A percentile compares a stretch with the other conserved stretches of the same genome.
phyloP scores from a whole-genome alignment of 2,888 invertebrate genomes.

The Volucella bombylans region DNA sequence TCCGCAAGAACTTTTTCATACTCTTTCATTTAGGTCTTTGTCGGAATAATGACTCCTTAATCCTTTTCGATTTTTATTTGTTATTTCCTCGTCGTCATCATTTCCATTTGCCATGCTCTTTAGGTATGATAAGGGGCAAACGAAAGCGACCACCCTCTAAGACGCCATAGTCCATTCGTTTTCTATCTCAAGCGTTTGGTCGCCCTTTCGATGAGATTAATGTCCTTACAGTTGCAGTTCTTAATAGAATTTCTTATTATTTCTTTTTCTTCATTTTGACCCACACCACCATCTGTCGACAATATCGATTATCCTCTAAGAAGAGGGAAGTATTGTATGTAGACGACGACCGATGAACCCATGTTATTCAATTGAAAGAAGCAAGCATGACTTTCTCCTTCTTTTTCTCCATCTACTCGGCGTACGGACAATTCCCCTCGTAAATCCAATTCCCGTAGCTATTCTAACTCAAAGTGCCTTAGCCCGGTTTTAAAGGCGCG shows the following conservation, averaged over 20 bases:
- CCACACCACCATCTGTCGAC: constrained; percentile 23
- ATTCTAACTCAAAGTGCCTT: constrained; percentile 8
- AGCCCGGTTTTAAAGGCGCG: constrained; percentile 17
- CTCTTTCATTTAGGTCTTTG: background rate
- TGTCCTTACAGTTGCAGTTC: constrained; percentile 72
- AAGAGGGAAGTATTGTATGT: background rate
- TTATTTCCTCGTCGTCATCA: constrained; percentile 34
- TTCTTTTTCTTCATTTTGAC: constrained; percentile 10
- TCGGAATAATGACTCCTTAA: constrained; percentile 61
- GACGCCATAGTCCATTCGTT: constrained; percentile 34
- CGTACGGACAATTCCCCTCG: constrained; percentile 34
- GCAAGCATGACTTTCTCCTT: background rate
- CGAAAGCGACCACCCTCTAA: background rate
- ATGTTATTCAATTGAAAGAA: constrained; percentile 44
- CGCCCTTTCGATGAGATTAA: constrained; percentile 63
- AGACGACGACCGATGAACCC: no score
- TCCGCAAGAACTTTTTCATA: constrained; percentile 13
- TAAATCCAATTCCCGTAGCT: constrained; percentile 51
- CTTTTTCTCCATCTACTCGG: no score
- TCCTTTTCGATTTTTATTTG: constrained; percentile 58
- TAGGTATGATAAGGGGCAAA: constrained; percentile 20
- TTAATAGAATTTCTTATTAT: constrained; percentile 73
- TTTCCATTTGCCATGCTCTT: constrained; percentile 22
- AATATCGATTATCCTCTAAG: constrained; percentile 65
- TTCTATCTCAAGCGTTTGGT: background rate